A percentile compares a stretch with the other conserved stretches of the same genome.
These are phyloP conservation scores for Thecocarcelia acutangulata DNA, from an alignment of 2,888 invertebrate species.

Conservation along the genomic window DNA sequence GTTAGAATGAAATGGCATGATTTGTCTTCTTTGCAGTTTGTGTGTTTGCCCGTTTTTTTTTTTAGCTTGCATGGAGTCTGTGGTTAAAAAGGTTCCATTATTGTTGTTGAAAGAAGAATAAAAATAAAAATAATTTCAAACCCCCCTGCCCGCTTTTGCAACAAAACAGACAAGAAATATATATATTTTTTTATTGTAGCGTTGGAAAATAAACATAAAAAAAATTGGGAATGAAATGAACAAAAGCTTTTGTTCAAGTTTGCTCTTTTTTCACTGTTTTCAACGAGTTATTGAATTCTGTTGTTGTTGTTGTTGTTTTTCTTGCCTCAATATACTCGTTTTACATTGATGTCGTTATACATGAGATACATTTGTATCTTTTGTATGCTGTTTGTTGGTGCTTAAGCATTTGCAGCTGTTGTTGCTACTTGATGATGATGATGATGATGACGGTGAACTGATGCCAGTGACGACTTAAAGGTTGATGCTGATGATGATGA, in stretches of 20 bases:
- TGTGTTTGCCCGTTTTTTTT: not conserved
- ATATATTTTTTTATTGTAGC: constrained; percentile 53
- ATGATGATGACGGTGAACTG: constrained; percentile 49
- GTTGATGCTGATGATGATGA: constrained; percentile 33
- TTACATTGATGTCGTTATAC: constrained; percentile 68
- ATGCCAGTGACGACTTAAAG: constrained; percentile 46
- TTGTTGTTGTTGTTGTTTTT: constrained; percentile 35
- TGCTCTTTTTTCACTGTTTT: constrained; percentile 24
- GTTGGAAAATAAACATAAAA: constrained; percentile 18
- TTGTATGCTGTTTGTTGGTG: constrained; percentile 77
- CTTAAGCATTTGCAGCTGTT: constrained; percentile 72
- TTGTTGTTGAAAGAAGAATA: constrained; percentile 57
- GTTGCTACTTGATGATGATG: constrained; percentile 65
- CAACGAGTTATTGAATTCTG: constrained; percentile 44
- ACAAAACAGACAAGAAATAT: constrained; percentile 25
- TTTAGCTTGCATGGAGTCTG: constrained; percentile 58
- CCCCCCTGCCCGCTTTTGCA: constrained; percentile 10
- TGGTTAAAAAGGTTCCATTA: constrained; percentile 68
- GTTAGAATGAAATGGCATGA: constrained; percentile 55
- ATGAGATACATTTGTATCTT: constrained; percentile 78
- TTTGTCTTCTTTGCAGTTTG: constrained; percentile 4
- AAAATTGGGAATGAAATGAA: constrained; percentile 42
- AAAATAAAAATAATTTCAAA: constrained; percentile 22
- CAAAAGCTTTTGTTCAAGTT: constrained; percentile 63
- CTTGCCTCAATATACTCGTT: constrained; percentile 61